Percentiles rank a stretch among this genome's conserved stretches.
Evolutionary conservation across 2,113 vertebrate species (phyloP).

Genomic region (Gavia stellata): DNA sequence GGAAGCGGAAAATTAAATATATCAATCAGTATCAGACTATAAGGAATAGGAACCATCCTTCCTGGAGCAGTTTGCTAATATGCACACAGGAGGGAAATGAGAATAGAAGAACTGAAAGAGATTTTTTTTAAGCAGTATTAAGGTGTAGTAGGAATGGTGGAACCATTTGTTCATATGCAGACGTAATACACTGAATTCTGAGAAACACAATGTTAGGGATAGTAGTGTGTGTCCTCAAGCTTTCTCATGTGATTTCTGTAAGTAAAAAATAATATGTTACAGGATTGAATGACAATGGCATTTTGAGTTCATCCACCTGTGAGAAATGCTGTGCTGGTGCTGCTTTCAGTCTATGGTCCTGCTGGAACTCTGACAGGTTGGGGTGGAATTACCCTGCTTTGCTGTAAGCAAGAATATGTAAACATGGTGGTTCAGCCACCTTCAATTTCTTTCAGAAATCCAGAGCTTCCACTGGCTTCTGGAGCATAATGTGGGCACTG

Average conservation of each 20-base stretch:
- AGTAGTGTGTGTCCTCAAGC: neutral
- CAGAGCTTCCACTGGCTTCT: neutral
- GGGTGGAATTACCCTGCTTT: neutral
- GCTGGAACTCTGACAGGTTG: neutral
- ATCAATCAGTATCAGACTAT: neutral
- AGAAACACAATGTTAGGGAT: no score
- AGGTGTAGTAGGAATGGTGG: neutral
- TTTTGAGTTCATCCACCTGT: neutral
- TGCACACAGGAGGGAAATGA: neutral
- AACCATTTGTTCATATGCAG: neutral
- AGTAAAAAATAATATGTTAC: neutral
- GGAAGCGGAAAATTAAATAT: neutral
- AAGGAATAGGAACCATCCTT: neutral
- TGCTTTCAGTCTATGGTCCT: neutral
- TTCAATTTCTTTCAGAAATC: neutral
- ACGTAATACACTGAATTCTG: neutral
- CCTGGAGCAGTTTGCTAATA: neutral
- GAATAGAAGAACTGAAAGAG: neutral
- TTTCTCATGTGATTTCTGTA: neutral
- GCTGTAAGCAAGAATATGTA: neutral
- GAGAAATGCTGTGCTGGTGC: neutral
- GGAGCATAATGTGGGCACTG: neutral
- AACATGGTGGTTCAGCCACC: neutral
- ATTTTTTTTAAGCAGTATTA: neutral
- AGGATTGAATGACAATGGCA: neutral